Percentiles rank a stretch among this genome's conserved stretches.
phyloP scores from a whole-genome alignment of 2,888 invertebrate species.

The Nymphalis c-album region DNA sequence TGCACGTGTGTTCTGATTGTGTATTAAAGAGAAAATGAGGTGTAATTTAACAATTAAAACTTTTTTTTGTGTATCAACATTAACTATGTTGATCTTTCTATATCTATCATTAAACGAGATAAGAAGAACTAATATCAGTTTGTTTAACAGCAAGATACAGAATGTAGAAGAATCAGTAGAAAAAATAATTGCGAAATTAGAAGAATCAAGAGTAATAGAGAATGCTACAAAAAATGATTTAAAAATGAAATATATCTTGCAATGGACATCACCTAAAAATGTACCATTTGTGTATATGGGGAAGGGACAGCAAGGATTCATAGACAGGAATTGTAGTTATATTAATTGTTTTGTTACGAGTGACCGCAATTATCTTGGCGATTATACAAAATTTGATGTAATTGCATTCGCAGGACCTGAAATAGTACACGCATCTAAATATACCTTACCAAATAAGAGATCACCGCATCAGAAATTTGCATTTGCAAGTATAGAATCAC shows the following conservation, averaged over 20 bases:
- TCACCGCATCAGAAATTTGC: conserved; percentile 59
- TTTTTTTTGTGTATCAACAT: conserved; percentile 25
- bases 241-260: conserved; percentile 52
- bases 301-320: conserved; percentile 47
- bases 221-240: background rate
- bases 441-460: conserved; percentile 48
- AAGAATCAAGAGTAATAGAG: background rate
- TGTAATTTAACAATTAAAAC: conserved; percentile 28
- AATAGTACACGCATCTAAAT: conserved; percentile 37
- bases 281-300: conserved; percentile 56
- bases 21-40: conserved; percentile 11
- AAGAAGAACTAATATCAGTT: conserved; percentile 3
- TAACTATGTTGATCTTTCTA: conserved; percentile 27
- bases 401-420: conserved; percentile 60
- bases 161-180: background rate
- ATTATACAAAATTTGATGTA: conserved; percentile 57
- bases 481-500: conserved; percentile 62
- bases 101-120: conserved; percentile 28
- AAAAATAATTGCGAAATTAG: conserved; percentile 8
- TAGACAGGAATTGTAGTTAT: conserved; percentile 52
- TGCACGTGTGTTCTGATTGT: conserved; percentile 4
- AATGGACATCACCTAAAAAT: conserved; percentile 51
- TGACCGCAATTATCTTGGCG: conserved; percentile 46
- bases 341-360: conserved; percentile 61
- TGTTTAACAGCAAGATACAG: conserved; percentile 3